phyloP scores from a whole-genome alignment of 2,888 invertebrate species.

The Drosophila formosana region DNA sequence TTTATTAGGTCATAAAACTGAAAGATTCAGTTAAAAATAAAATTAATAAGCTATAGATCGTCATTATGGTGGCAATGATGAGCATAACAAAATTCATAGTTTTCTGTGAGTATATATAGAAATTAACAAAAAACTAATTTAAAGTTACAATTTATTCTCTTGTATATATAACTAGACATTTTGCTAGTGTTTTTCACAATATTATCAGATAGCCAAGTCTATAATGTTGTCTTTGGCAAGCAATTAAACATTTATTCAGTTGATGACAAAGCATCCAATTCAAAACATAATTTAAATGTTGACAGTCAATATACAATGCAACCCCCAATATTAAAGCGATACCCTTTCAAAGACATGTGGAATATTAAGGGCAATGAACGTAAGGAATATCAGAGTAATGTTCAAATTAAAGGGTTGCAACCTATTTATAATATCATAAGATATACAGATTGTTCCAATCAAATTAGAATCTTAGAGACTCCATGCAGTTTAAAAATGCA shows the following conservation, averaged over 20 bases:
- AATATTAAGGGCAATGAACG: too few relatives aligned
- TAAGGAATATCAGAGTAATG: too few relatives aligned
- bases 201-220: neutral
- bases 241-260: neutral
- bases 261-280: neutral
- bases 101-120: constrained; percentile 17
- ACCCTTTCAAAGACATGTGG: too few relatives aligned
- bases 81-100: neutral
- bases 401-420: too few relatives aligned
- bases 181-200: neutral
- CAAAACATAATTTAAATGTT: too few relatives aligned
- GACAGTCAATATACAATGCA: too few relatives aligned
- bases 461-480: too few relatives aligned
- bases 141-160: neutral
- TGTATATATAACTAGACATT: constrained; percentile 9
- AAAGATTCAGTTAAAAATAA: neutral
- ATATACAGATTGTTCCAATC: too few relatives aligned
- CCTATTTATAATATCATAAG: too few relatives aligned
- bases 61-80: neutral
- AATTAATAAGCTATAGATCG: neutral
- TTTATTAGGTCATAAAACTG: constrained; percentile 10
- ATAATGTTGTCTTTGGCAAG: neutral
- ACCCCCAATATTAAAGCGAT: too few relatives aligned
- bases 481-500: too few relatives aligned
- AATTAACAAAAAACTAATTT: neutral